These are phyloP conservation scores for Toxostoma redivivum DNA, from an alignment of 2,113 vertebrate species.

Conservation along the genomic window DNA sequence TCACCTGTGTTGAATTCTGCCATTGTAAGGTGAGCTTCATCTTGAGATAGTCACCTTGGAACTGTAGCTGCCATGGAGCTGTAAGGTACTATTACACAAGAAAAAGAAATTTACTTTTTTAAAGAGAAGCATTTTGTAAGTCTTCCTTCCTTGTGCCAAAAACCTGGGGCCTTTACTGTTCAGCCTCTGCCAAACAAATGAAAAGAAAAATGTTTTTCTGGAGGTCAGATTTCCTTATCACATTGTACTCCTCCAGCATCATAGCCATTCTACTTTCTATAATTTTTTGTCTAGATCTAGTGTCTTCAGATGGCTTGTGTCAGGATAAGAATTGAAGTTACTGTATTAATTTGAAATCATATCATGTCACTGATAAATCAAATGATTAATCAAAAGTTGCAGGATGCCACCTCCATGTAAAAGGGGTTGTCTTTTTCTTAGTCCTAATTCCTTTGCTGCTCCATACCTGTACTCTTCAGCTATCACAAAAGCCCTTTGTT, in stretches of 20 bases:
- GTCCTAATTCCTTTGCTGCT: not conserved
- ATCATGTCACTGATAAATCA: not conserved
- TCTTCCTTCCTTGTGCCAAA: not conserved
- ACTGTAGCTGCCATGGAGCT: not conserved
- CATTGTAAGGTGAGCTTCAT: not conserved
- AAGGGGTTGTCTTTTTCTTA: not conserved
- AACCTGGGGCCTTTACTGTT: not conserved
- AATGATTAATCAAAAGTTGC: not conserved
- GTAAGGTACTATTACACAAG: not conserved
- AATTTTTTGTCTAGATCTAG: not conserved
- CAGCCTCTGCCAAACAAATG: not conserved
- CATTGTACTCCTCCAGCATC: not conserved
- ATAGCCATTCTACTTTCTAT: not conserved
- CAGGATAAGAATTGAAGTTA: not conserved
- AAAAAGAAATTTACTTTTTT: not conserved
- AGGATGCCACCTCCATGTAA: not conserved
- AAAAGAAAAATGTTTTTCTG: not conserved
- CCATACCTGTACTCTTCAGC: not conserved
- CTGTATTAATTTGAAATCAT: not conserved
- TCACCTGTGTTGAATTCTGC: not conserved
- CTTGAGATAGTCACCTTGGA: not conserved
- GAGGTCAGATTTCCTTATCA: not conserved
- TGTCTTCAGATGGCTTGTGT: not conserved
- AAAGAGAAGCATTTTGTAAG: not conserved
- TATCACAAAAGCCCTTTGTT: conserved; percentile 32